These are phyloP conservation scores for Hydropotes inermis DNA, from an alignment of 2,113 vertebrate species.

Conservation along the genomic window DNA sequence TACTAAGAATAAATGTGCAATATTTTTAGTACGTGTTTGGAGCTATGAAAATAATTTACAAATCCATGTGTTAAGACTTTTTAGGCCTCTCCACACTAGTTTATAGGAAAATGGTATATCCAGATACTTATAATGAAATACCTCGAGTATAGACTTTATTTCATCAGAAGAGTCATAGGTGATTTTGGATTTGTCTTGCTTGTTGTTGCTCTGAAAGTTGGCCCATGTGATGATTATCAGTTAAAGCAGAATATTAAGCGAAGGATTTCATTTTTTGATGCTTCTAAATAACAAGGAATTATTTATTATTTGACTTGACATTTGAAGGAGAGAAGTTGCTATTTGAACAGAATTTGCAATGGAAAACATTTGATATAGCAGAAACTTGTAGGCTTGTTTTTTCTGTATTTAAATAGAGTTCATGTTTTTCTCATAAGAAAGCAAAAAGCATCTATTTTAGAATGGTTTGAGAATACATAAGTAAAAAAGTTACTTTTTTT, in stretches of 20 bases:
- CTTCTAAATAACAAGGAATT: not conserved
- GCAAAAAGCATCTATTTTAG: not conserved
- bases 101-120: not conserved
- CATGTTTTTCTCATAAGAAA: slow-evolving; percentile 17
- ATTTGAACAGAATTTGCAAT: not conserved
- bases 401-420: not conserved
- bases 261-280: not conserved
- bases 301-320: not conserved
- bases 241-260: not conserved
- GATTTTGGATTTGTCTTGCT: not conserved
- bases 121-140: not conserved
- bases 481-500: not conserved
- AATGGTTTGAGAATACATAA: not conserved
- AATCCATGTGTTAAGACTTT: not conserved
- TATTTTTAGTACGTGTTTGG: not conserved
- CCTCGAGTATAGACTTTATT: not conserved
- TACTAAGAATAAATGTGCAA: not conserved
- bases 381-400: not conserved
- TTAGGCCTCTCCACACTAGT: not conserved
- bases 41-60: slow-evolving; percentile 10
- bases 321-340: not conserved
- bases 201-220: slow-evolving; percentile 25
- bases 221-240: not conserved
- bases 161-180: not conserved
- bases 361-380: not conserved